Conservation (phyloP, 2,113 vertebrate species). For the Scytalopus superciliaris region DNA sequence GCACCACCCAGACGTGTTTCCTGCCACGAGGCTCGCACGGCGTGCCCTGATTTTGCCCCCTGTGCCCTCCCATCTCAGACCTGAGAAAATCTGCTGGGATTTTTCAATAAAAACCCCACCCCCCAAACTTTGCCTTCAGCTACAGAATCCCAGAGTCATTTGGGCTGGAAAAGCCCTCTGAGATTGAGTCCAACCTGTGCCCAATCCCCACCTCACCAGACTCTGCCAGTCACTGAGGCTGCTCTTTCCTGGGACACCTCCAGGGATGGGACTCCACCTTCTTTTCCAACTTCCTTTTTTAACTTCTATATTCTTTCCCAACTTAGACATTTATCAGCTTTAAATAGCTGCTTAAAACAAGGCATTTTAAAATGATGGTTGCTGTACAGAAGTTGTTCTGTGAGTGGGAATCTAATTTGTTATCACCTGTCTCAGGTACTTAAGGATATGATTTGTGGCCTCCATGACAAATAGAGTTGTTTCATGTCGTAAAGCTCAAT, state of each 20-base stretch:
- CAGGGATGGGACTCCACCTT: not conserved
- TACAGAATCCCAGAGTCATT: too few relatives aligned
- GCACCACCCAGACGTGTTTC: not conserved
- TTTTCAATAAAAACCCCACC: not conserved
- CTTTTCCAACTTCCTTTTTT: not conserved
- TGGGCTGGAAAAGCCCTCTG: not conserved
- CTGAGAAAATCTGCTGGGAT: not conserved
- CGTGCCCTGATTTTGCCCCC: not conserved
- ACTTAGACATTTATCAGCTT: not conserved
- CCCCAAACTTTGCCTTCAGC: not conserved
- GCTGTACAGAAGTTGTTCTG: not conserved
- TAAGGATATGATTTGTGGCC: not conserved
- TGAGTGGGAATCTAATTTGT: not conserved
- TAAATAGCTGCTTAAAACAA: not conserved
- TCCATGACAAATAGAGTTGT: not conserved
- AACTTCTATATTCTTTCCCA: not conserved
- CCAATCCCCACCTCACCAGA: accelerated
- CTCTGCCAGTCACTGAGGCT: too few relatives aligned
- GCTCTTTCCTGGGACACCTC: not conserved
- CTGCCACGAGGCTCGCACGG: not conserved
- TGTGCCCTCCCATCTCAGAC: not conserved
- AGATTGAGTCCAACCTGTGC: accelerated
- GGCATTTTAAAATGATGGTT: not conserved
- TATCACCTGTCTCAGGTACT: not conserved
- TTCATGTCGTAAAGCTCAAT: constrained; percentile 9